Evolutionary conservation across 2,797 vertebrate genomes (phyloP).

Genomic region (Siniperca undulata): DNA sequence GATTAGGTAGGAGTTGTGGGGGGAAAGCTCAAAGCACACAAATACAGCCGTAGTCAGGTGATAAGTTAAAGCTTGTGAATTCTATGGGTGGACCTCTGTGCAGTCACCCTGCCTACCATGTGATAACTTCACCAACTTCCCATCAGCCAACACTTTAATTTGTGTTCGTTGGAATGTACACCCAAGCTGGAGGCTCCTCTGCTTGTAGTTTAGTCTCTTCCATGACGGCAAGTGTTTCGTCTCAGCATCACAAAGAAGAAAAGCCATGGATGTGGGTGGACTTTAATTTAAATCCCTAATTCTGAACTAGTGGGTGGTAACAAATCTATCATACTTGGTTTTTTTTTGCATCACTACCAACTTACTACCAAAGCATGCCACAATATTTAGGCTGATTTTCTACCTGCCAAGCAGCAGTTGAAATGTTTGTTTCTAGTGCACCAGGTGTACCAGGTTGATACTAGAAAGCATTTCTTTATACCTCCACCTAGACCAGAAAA

Average conservation of each 20-base stretch:
- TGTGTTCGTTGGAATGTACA: neutral
- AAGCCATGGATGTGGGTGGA: conserved; percentile 17
- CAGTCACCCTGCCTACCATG: conserved; percentile 2
- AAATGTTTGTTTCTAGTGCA: neutral
- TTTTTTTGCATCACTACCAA: conserved; percentile 15
- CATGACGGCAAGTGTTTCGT: conserved; percentile 6
- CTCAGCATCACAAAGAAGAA: neutral
- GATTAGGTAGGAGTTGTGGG: neutral
- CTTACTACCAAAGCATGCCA: neutral
- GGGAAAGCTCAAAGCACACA: conserved; percentile 4
- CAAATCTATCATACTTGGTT: conserved; percentile 32
- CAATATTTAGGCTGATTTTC: neutral
- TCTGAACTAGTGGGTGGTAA: conserved; percentile 26
- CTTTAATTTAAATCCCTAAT: conserved; percentile 36
- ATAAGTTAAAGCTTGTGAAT: conserved; percentile 28
- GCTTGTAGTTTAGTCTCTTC: conserved; percentile 1
- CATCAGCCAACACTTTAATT: neutral
- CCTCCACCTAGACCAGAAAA: neutral
- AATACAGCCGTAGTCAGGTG: neutral
- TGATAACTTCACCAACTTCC: neutral
- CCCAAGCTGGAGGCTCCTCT: neutral
- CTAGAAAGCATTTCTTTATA: neutral
- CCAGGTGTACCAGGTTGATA: neutral
- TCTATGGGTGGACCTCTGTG: conserved; percentile 23
- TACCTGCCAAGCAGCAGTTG: conserved; percentile 7